Conservation (phyloP, 2,113 vertebrate genomes). For the Geothlypis trichas region DNA sequence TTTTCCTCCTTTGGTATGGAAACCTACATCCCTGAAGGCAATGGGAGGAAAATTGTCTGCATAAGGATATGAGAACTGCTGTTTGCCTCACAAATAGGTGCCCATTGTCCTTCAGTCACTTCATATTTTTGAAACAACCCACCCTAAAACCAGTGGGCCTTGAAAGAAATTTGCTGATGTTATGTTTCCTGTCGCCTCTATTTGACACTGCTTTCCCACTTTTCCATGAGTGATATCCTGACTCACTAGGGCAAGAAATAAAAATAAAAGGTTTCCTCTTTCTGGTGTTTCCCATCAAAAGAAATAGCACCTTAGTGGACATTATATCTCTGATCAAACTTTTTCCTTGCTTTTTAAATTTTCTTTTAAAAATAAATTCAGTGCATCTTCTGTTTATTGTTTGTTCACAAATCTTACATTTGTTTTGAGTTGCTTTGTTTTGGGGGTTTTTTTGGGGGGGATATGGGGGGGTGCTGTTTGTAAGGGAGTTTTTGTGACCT, state of each 20-base stretch:
- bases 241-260: neutral
- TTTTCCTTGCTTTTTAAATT: neutral
- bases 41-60: neutral
- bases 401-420: neutral
- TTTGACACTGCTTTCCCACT: neutral
- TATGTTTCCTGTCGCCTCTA: neutral
- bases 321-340: neutral
- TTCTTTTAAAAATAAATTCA: neutral
- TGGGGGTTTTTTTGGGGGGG: neutral
- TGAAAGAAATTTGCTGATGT: neutral
- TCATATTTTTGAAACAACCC: neutral
- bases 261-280: neutral
- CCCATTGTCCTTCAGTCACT: neutral
- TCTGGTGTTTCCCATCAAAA: neutral
- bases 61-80: neutral
- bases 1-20: neutral
- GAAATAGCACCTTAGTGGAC: neutral
- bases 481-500: fast-evolving
- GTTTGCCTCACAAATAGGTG: neutral
- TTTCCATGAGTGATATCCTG: neutral
- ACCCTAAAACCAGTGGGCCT: neutral
- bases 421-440: neutral
- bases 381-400: neutral
- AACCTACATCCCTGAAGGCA: neutral
- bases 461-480: neutral